Evolutionary conservation across 2,888 invertebrate genomes (phyloP).

Genomic region (Luperina nickerlii): DNA sequence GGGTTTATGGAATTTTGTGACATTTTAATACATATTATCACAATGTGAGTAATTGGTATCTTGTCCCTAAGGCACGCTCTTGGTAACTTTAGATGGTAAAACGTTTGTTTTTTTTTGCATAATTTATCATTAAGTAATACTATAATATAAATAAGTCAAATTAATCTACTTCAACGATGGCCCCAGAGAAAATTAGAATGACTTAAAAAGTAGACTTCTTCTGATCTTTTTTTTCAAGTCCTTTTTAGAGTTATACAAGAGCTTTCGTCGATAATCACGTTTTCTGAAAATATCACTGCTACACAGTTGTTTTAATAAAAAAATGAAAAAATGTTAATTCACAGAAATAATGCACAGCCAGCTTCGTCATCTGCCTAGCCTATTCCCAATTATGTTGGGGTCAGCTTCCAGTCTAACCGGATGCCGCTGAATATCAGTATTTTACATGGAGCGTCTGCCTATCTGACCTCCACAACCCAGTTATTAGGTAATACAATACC

Average conservation of each 20-base stretch:
- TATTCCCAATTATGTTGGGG: no score
- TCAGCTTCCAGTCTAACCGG: no score
- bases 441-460: no score
- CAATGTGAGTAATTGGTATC: conserved; percentile 72
- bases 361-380: no score
- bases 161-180: neutral
- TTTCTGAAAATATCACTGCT: neutral
- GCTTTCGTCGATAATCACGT: neutral
- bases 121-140: neutral
- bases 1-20: conserved; percentile 73
- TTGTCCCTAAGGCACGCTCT: conserved; percentile 57
- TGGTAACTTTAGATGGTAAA: conserved; percentile 30
- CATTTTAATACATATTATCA: conserved; percentile 75
- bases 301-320: no score
- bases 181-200: neutral
- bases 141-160: neutral
- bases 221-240: neutral
- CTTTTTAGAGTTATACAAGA: no score
- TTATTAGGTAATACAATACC: no score
- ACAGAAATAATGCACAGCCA: no score
- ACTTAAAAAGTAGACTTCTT: neutral
- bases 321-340: no score
- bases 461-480: no score
- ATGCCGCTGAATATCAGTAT: no score
- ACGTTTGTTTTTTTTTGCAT: neutral